These are phyloP conservation scores for Rhegmatorhina hoffmannsi DNA, from an alignment of 2,113 vertebrate species.

Conservation along the genomic window DNA sequence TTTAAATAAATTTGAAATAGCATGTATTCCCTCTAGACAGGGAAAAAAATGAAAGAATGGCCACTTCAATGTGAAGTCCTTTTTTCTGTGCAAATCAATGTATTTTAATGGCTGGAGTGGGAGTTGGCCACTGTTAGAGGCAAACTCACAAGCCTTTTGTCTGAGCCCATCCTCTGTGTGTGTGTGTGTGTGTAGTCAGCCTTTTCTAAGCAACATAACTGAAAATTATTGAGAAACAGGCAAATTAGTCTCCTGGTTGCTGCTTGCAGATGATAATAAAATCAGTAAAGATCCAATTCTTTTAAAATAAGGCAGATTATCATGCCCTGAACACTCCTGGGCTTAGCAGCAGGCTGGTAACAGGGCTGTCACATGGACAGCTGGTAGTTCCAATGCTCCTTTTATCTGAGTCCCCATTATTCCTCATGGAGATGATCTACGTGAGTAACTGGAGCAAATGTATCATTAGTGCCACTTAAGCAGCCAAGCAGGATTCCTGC, in stretches of 20 bases:
- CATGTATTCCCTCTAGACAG: neutral
- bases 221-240: neutral
- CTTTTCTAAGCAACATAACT: neutral
- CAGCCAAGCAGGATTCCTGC: conserved; percentile 48
- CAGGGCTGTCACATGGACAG: neutral
- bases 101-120: neutral
- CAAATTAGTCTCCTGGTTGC: neutral
- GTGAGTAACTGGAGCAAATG: neutral
- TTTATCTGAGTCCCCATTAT: neutral
- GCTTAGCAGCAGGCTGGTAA: neutral
- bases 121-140: neutral
- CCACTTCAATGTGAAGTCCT: neutral
- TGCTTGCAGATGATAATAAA: neutral
- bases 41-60: neutral
- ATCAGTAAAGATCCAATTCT: neutral
- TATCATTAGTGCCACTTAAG: conserved; percentile 35
- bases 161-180: neutral
- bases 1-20: neutral
- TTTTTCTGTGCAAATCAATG: neutral
- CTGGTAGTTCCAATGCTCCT: neutral
- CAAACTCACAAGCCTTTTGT: neutral
- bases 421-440: neutral
- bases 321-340: rapidly evolving
- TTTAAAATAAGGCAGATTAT: neutral
- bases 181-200: neutral